A percentile compares a stretch with the other conserved stretches of the same genome.
phyloP scores from a whole-genome alignment of 1,140 invertebrate species.

The Phocides pigmalion region DNA sequence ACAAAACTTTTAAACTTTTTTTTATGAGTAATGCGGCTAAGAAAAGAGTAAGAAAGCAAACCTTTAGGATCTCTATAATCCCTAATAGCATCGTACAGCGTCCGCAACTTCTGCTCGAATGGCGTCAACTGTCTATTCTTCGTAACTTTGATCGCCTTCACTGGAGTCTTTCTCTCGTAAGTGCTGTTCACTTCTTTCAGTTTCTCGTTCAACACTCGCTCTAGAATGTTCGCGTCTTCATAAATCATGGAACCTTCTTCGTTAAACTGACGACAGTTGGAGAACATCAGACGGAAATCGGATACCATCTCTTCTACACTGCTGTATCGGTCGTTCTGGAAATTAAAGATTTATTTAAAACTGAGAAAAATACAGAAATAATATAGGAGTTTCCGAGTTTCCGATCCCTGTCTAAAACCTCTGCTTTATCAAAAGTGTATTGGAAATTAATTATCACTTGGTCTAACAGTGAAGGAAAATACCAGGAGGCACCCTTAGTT shows the following conservation, averaged over 20 bases:
- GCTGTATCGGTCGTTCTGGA: conserved; percentile 85
- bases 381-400: no score
- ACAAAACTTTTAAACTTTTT: no score
- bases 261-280: conserved; percentile 97
- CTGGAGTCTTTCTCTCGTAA: conserved; percentile 55
- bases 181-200: conserved; percentile 87
- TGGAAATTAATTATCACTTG: no score
- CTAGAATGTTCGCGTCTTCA: conserved; percentile 95
- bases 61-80: conserved; percentile 95
- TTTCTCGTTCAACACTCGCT: conserved; percentile 93
- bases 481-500: no score
- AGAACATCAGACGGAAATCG: conserved; percentile 94
- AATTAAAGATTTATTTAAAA: conserved; percentile 1
- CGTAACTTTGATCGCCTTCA: conserved; percentile 57
- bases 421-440: no score
- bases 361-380: no score
- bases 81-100: conserved; percentile 94
- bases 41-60: no score
- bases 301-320: conserved; percentile 85
- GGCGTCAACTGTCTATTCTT: conserved; percentile 80
- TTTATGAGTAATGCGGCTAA: no score
- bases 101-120: conserved; percentile 91
- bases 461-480: no score
- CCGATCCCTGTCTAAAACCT: no score
- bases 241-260: conserved; percentile 98